phyloP scores from a whole-genome alignment of 2,113 vertebrate genomes.

The Oenanthe melanoleuca region DNA sequence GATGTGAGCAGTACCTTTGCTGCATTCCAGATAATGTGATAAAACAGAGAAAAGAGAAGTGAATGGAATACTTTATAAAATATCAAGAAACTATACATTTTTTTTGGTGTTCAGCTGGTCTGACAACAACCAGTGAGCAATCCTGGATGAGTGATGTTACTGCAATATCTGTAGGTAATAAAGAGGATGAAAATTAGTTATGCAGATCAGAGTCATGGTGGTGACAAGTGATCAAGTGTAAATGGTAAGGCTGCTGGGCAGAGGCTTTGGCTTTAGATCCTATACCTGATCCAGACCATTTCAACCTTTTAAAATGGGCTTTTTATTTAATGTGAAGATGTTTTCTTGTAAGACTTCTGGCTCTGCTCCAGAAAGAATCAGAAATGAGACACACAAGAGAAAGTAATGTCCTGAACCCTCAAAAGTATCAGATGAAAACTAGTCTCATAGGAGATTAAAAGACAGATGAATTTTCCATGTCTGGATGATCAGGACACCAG shows the following conservation, averaged over 20 bases:
- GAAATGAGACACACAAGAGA: neutral
- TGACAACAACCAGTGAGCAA: neutral
- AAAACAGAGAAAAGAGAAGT: neutral
- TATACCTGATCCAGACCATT: neutral
- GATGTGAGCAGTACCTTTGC: neutral
- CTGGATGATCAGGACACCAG: neutral
- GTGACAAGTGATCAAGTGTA: neutral
- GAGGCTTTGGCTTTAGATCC: neutral
- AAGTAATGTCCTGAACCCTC: neutral
- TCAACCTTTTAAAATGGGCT: neutral
- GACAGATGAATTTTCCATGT: neutral
- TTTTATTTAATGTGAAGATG: slow-evolving; percentile 14
- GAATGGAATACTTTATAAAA: neutral
- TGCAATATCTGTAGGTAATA: neutral
- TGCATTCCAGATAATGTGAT: neutral
- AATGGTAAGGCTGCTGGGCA: neutral
- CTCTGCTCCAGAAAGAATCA: neutral
- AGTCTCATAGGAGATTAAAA: neutral
- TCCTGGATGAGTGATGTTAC: neutral
- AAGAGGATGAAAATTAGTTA: neutral
- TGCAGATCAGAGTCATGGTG: neutral
- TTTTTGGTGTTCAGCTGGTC: neutral
- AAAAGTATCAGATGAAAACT: neutral
- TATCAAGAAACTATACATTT: neutral
- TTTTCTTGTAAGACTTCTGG: neutral